Conservation (phyloP, 2,888 invertebrate species). For the Siphlonurus alternatus region DNA sequence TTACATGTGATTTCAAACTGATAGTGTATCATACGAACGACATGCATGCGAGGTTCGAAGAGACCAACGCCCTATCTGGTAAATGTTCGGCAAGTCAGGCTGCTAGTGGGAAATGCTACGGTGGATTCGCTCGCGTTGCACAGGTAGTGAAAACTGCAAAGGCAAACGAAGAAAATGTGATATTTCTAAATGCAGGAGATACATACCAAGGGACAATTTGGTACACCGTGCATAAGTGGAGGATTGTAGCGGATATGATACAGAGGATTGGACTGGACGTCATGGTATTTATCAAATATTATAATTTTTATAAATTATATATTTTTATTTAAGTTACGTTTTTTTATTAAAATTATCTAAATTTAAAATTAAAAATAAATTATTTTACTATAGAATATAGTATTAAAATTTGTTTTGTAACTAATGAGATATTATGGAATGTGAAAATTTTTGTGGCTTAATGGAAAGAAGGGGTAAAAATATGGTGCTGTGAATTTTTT, state of each 20-base stretch:
- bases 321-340: too few relatives aligned
- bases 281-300: slow-evolving; percentile 41
- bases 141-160: slow-evolving; percentile 34
- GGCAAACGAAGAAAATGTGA: slow-evolving; percentile 25
- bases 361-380: too few relatives aligned
- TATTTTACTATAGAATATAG: too few relatives aligned
- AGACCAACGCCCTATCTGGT: slow-evolving; percentile 54
- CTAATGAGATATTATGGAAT: too few relatives aligned
- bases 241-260: slow-evolving; percentile 58
- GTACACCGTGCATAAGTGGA: slow-evolving; percentile 69
- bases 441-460: too few relatives aligned
- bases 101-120: slow-evolving; percentile 48
- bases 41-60: slow-evolving; percentile 71
- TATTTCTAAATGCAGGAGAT: slow-evolving; percentile 84
- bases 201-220: slow-evolving; percentile 80
- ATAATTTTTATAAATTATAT: too few relatives aligned
- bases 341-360: too few relatives aligned
- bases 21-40: slow-evolving; percentile 81
- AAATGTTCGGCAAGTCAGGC: slow-evolving; percentile 30
- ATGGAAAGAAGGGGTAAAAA: too few relatives aligned
- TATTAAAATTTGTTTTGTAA: too few relatives aligned
- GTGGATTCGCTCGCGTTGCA: slow-evolving; percentile 60
- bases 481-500: too few relatives aligned
- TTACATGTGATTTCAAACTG: slow-evolving; percentile 46
- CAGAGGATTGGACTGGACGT: slow-evolving; percentile 68